Conservation (phyloP, 2,888 invertebrate genomes). For the Dorcus hopei region DNA sequence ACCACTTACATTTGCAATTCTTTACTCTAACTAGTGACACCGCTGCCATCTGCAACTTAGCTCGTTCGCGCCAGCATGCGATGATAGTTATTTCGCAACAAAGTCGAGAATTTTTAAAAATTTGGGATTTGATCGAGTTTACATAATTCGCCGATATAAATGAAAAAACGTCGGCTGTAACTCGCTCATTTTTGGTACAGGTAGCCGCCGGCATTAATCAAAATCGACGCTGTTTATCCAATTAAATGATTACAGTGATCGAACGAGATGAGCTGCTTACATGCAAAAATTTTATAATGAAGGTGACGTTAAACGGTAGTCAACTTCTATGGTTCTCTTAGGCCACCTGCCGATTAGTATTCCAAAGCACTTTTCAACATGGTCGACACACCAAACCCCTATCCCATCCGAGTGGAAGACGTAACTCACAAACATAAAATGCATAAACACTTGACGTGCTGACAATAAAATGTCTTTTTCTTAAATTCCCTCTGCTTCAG, state of each 20-base stretch:
- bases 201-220: constrained; percentile 13
- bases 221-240: constrained; percentile 17
- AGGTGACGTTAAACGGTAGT: constrained; percentile 15
- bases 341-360: constrained; percentile 9
- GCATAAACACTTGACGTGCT: too few relatives aligned
- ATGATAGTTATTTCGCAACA: too few relatives aligned
- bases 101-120: too few relatives aligned
- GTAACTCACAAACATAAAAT: too few relatives aligned
- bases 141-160: constrained; percentile 15
- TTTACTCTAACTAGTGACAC: constrained; percentile 12
- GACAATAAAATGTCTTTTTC: too few relatives aligned
- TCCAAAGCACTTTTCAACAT: not conserved
- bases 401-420: too few relatives aligned
- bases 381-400: too few relatives aligned
- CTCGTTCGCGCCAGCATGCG: not conserved
- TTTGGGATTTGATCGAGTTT: not conserved
- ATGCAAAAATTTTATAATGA: constrained; percentile 18
- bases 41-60: constrained; percentile 8
- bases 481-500: too few relatives aligned
- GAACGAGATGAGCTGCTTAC: constrained; percentile 9
- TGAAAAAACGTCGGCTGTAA: constrained; percentile 13
- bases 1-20: constrained; percentile 17
- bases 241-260: constrained; percentile 21
- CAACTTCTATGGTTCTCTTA: constrained; percentile 7
- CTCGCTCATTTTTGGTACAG: constrained; percentile 6